phyloP scores from a whole-genome alignment of 2,888 invertebrate genomes.

The Caenorhabditis becei region DNA sequence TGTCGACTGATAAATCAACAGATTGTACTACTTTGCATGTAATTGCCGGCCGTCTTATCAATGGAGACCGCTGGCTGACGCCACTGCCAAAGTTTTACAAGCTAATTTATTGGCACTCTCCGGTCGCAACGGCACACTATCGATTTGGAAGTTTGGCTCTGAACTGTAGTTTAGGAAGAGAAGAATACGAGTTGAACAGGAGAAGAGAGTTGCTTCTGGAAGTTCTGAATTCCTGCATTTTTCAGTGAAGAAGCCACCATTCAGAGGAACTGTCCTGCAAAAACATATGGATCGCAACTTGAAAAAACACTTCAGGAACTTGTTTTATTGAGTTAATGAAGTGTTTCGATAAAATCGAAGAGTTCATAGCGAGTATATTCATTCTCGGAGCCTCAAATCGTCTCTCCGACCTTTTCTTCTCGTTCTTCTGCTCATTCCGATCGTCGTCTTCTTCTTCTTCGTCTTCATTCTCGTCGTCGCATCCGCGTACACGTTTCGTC shows the following conservation, averaged over 20 bases:
- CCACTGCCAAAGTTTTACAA: constrained; percentile 53
- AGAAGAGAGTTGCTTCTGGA: background rate
- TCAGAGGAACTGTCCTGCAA: no score
- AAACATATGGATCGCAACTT: no score
- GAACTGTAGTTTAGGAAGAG: constrained; percentile 2
- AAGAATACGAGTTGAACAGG: background rate
- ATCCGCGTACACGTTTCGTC: constrained; percentile 55
- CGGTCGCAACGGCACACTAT: constrained; percentile 41
- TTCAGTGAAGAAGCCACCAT: background rate
- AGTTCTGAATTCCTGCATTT: background rate
- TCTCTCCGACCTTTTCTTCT: background rate
- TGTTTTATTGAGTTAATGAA: no score
- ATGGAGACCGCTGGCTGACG: constrained; percentile 29
- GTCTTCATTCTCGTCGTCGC: constrained; percentile 25
- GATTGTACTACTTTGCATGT: constrained; percentile 54
- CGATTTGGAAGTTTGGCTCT: constrained; percentile 36
- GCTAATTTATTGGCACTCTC: constrained; percentile 55
- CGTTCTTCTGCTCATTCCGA: background rate
- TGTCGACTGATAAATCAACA: constrained; percentile 50
- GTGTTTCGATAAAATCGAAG: no score
- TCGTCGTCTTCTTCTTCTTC: background rate
- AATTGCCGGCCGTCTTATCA: constrained; percentile 49
- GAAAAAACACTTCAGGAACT: no score
- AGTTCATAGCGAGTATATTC: no score
- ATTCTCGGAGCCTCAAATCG: background rate